phyloP scores from a whole-genome alignment of 2,888 invertebrate genomes.

The Ormyrus nitidulus region DNA sequence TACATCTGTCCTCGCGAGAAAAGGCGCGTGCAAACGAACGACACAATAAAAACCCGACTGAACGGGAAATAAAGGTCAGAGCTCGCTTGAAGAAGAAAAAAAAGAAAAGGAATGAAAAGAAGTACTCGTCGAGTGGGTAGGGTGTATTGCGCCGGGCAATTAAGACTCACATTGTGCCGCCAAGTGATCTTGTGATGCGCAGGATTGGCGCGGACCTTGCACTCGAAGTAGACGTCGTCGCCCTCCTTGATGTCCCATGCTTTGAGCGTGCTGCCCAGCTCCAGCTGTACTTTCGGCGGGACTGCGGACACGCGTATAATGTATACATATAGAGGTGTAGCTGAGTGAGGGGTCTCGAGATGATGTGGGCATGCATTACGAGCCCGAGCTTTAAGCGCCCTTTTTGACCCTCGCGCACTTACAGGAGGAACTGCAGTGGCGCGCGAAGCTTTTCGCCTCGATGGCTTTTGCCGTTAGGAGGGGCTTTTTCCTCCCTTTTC shows the following conservation, averaged over 20 bases:
- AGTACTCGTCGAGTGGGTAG: not conserved
- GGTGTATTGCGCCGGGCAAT: slow-evolving; percentile 20
- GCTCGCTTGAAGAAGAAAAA: not conserved
- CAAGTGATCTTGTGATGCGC: slow-evolving; percentile 86
- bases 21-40: too few relatives aligned
- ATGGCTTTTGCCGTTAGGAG: too few relatives aligned
- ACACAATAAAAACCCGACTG: too few relatives aligned
- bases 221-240: slow-evolving; percentile 88
- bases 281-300: slow-evolving; percentile 84
- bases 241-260: slow-evolving; percentile 88
- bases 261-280: slow-evolving; percentile 85
- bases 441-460: not conserved
- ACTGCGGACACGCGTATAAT: slow-evolving; percentile 75
- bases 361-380: too few relatives aligned
- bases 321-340: too few relatives aligned
- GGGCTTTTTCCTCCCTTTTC: not conserved
- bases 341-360: too few relatives aligned
- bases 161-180: slow-evolving; percentile 84
- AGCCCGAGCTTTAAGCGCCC: not conserved
- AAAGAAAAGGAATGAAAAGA: not conserved
- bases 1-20: too few relatives aligned
- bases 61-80: slow-evolving; percentile 12
- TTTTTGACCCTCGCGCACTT: not conserved
- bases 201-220: slow-evolving; percentile 86
- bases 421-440: not conserved